Percentiles rank a stretch among this genome's conserved stretches.
Conservation (phyloP, 2,797 vertebrate species). For the Saxicola maurus region DNA sequence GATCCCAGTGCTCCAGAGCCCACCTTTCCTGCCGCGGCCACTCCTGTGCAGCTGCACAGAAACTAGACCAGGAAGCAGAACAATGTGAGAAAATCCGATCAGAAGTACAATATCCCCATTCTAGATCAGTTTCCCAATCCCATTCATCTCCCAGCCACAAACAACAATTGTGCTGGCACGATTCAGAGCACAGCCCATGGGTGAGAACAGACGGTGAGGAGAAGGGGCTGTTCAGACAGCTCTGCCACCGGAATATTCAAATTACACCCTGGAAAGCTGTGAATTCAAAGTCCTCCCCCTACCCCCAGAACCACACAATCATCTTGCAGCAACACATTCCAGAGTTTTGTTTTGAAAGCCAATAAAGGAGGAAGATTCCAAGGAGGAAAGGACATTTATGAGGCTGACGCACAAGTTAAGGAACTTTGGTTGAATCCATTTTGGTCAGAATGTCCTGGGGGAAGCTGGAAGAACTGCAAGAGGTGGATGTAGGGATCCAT, state of each 20-base stretch:
- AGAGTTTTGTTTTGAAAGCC: not conserved
- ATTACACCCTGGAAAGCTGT: not conserved
- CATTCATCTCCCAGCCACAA: conserved; percentile 19
- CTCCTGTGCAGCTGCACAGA: not conserved
- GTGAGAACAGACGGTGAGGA: not conserved
- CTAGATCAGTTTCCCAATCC: not conserved
- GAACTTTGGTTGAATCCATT: not conserved
- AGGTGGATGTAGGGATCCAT: accelerated
- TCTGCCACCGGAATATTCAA: not conserved
- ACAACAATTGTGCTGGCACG: not conserved
- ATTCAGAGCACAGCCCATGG: not conserved
- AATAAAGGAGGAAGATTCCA: not conserved
- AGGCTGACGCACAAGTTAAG: not conserved
- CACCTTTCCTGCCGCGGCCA: not conserved
- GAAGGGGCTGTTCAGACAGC: not conserved
- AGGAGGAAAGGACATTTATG: not conserved
- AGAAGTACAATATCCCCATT: not conserved
- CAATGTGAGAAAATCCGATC: not conserved
- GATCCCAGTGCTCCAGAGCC: not conserved
- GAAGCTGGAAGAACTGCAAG: not conserved
- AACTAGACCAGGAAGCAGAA: not conserved
- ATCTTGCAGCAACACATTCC: not conserved
- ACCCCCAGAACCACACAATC: not conserved
- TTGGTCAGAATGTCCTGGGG: not conserved
- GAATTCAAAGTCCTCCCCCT: not conserved